These are phyloP conservation scores for Dasyprocta punctata DNA, from an alignment of 2,113 vertebrate genomes.

Conservation along the genomic window DNA sequence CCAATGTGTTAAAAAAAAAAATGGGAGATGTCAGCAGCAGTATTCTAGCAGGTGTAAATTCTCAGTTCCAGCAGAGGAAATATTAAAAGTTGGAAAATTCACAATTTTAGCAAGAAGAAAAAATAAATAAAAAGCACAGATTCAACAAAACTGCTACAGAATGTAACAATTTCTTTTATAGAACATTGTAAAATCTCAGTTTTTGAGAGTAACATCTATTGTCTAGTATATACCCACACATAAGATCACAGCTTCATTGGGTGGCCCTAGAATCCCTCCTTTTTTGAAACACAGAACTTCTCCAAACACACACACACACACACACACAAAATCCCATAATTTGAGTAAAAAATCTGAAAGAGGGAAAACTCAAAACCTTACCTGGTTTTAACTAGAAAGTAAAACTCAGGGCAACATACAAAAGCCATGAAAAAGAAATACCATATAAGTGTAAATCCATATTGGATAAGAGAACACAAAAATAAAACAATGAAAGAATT, in stretches of 20 bases:
- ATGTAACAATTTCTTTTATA: too few relatives aligned
- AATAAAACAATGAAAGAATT: neutral
- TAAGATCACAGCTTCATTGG: fast-evolving
- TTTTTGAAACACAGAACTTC: neutral
- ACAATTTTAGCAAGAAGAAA: neutral
- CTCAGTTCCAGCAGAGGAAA: neutral
- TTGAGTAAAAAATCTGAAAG: neutral
- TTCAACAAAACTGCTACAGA: neutral
- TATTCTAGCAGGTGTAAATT: too few relatives aligned
- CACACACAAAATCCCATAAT: neutral
- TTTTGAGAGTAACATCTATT: neutral
- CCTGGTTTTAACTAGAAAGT: neutral
- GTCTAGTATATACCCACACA: too few relatives aligned
- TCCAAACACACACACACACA: neutral
- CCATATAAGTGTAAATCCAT: neutral
- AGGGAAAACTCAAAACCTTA: neutral
- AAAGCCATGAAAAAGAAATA: neutral
- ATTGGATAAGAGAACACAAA: neutral
- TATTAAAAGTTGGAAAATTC: neutral
- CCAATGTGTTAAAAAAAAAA: neutral
- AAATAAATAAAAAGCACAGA: neutral
- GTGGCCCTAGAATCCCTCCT: neutral
- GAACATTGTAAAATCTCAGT: neutral
- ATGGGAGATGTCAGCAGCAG: too few relatives aligned
- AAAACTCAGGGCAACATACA: neutral